Evolutionary conservation across 1,140 invertebrate genomes (phyloP), one percentile per base, ranked within the genome.

Genomic region (Papilio polytes): DNA sequence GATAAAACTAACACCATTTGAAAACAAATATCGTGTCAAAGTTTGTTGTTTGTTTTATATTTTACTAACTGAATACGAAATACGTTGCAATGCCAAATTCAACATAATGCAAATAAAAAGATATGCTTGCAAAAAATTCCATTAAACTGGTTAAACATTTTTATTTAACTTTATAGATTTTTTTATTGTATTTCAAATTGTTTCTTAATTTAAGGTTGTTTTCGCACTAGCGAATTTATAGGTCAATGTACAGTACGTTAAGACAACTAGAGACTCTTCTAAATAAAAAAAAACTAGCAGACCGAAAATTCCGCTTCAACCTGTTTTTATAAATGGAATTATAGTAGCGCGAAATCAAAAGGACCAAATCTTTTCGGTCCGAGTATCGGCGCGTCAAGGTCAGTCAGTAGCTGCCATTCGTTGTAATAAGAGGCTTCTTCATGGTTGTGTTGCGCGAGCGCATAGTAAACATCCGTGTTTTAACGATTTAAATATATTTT

Each of bases 211-310:
- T 78, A 78, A 78, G 74, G 26, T 82, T 70, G 80, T 80, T 82
- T 82, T 66, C 53, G 72, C 53, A 76, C 74, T 77, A 46, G 31
- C 80, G 80, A 76, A 41, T 80, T 85, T 86, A 82, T 86, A 78
- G 85, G 85, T 88, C 86, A 88, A 85, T 88, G 86, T 88, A 82
- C 82, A 83, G 46, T 74, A 18, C n/a, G 36, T 48, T 44, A 78
- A 48, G 44, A 56, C 74, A 63, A 53, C 70, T 48, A 48, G 74
- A 63, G 20, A 70, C 44, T 10, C 44, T 18, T 53, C 51, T 31
- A 22, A 51, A n/a, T 53, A 56, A 78, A 22, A 78, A 76, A 59
- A n/a, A 59, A n/a, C 31, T 48, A 76, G 10, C 48, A 56, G 22
- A 56, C 51, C 26, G 51, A 36, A 78, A 15, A 20, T 12, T 70